Evolutionary conservation across 2,888 invertebrate species (phyloP).

Genomic region (Microplitis manilae): DNA sequence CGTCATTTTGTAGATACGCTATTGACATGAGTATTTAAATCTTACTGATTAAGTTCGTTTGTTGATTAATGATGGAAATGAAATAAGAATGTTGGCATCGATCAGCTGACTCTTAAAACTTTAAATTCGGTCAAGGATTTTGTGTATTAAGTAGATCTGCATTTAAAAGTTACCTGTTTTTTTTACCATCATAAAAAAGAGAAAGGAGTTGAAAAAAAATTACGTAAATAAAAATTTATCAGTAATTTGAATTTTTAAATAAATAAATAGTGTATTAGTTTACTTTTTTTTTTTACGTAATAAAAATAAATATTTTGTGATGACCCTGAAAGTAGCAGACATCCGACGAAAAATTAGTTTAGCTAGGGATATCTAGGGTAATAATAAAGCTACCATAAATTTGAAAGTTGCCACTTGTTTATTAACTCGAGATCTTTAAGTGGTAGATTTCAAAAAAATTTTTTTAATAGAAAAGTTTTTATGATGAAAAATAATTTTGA

Average conservation of each 20-base stretch:
- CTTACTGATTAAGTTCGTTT: background rate
- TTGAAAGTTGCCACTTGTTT: no score
- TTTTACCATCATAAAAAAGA: background rate
- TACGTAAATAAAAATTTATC: background rate
- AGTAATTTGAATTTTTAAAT: background rate
- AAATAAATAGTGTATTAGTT: background rate
- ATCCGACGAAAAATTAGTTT: no score
- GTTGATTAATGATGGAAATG: background rate
- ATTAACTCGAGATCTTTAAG: no score
- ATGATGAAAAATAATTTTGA: no score
- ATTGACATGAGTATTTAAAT: background rate
- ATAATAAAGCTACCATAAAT: no score
- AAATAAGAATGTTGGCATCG: background rate
- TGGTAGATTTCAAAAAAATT: no score
- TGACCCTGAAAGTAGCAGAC: no score
- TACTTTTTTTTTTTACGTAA: background rate
- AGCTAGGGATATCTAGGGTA: no score
- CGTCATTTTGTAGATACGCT: background rate
- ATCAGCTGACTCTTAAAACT: conserved; percentile 22
- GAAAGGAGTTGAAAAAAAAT: conserved; percentile 3
- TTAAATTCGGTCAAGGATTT: conserved; percentile 23
- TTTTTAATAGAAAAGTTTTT: no score
- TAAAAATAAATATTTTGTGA: no score
- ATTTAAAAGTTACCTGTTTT: background rate
- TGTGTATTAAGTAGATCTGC: background rate